Evolutionary conservation across 2,888 invertebrate species (phyloP).

Genomic region (Aradus depressus): DNA sequence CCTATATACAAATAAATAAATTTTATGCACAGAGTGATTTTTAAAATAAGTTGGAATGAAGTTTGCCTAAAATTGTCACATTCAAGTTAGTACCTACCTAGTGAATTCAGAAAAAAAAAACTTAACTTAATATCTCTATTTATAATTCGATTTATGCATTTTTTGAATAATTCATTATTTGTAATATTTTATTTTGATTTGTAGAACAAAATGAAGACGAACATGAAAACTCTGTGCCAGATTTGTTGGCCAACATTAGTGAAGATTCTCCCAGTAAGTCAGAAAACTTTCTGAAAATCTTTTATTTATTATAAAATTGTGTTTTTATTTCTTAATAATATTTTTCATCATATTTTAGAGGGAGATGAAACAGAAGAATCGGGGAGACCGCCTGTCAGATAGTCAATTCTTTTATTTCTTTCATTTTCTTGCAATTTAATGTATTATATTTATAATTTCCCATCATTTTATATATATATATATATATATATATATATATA

Average conservation of each 20-base stretch:
- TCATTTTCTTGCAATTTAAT: not conserved
- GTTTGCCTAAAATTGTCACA: not conserved
- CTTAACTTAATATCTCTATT: too few relatives aligned
- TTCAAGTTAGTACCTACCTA: too few relatives aligned
- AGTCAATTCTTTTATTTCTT: conserved; percentile 6
- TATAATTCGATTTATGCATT: not conserved
- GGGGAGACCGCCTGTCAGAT: conserved; percentile 7
- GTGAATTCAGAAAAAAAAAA: too few relatives aligned
- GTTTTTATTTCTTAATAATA: not conserved
- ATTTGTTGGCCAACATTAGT: conserved; percentile 21
- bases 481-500: not conserved
- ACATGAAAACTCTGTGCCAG: conserved; percentile 20
- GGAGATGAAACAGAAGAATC: not conserved
- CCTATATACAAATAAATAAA: too few relatives aligned
- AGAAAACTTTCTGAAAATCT: conserved; percentile 2
- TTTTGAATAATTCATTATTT: conserved; percentile 1
- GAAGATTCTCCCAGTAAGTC: conserved; percentile 9
- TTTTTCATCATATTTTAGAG: conserved; percentile 11
- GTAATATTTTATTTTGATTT: not conserved
- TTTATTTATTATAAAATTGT: not conserved
- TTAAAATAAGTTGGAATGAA: not conserved
- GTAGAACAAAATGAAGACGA: not conserved
- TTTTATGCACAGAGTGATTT: too few relatives aligned
- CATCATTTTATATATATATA: not conserved
- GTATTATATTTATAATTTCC: not conserved